Base-by-base conservation (phyloP, 2,797 vertebrate genomes). In the Acrocephalus scirpaceus region DNA sequence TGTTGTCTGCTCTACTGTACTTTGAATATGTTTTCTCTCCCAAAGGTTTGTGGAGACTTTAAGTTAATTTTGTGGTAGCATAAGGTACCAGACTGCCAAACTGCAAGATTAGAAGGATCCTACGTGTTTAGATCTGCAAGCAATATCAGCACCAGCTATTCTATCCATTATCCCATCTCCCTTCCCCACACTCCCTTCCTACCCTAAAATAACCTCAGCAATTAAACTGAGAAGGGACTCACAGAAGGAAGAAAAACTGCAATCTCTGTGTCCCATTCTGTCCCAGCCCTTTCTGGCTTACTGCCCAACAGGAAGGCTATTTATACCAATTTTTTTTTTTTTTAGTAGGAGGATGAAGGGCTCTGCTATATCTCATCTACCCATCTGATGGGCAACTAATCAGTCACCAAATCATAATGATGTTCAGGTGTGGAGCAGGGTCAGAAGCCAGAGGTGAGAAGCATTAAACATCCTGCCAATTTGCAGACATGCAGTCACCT, bases 1-100 rank as follows among this genome's bases (percentile, higher is more conserved):
- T 57, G 42, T 81, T 81, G 20, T 65, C 50, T 77, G 11, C 30
- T 82, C 19, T 77, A 47, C 48, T 45, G 88, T 91, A n/a, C 21
- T 87, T 92, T 36, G 27, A 74, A 77, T 81, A 8, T 20, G 13
- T 44, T 88, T 88, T 82, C 19, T 67, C 25, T 40, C n/a, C 38
- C 58, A 57, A 82, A 51, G 15, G 2, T 87, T 65, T 89, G 27
- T 45, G 47, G 64, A 54, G 61, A 38, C 36, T 79, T 92, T 51
- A 94, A 91, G 72, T 66, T 92, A 88, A 90, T 93, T 95, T 82
- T 42, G 25, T 82, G 58, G 56, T 48, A 83, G 47, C 74, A 62
- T 62, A 86, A 94, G 47, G 53, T 73, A 90, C 36, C 48, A 88
- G 62, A 58, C 51, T 75, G 72, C 16, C 82, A 81, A 81, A 72